A percentile compares a stretch with the other conserved stretches of the same genome.
Evolutionary conservation across 2,113 vertebrate species (phyloP).

Genomic region (Datnioides undecimradiatus): DNA sequence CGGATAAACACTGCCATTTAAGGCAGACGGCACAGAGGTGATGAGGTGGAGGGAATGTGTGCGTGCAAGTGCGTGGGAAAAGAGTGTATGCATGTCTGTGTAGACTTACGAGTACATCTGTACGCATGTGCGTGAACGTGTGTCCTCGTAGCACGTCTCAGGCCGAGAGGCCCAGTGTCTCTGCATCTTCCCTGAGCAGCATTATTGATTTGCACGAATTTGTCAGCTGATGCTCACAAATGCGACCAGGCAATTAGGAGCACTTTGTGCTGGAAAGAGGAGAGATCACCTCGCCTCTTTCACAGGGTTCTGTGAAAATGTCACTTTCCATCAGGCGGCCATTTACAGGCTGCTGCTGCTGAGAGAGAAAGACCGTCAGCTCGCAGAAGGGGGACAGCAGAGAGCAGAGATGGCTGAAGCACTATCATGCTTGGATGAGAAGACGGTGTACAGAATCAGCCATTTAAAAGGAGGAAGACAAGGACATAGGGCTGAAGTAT

Average conservation of each 20-base stretch:
- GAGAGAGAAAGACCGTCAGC: slow-evolving; percentile 47
- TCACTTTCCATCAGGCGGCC: slow-evolving; percentile 82
- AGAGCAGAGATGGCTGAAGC: slow-evolving; percentile 38
- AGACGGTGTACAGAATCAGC: not conserved
- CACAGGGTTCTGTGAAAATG: slow-evolving; percentile 81
- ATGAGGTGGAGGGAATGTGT: slow-evolving; percentile 24
- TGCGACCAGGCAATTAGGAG: slow-evolving; percentile 83
- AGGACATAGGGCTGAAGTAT: not conserved
- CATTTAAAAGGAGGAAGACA: not conserved
- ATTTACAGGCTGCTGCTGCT: slow-evolving; percentile 71
- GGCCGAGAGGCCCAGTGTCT: slow-evolving; percentile 50
- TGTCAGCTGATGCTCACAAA: slow-evolving; percentile 80
- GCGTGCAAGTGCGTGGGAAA: not conserved
- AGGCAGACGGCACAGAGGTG: slow-evolving; percentile 55
- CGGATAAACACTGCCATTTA: slow-evolving; percentile 79
- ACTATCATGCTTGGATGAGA: slow-evolving; percentile 34
- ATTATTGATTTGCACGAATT: slow-evolving; percentile 83
- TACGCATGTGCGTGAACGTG: slow-evolving; percentile 52
- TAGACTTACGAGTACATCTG: slow-evolving; percentile 40
- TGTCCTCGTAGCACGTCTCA: slow-evolving; percentile 30
- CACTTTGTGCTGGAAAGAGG: slow-evolving; percentile 76
- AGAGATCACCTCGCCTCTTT: slow-evolving; percentile 77
- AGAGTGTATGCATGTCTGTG: slow-evolving; percentile 16
- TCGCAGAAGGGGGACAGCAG: slow-evolving; percentile 27
- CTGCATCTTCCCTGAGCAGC: slow-evolving; percentile 64